Percentiles rank a stretch among this genome's conserved stretches.
These are phyloP conservation scores for Melinopterus prodromus DNA, from an alignment of 2,888 invertebrate species.

Conservation along the genomic window DNA sequence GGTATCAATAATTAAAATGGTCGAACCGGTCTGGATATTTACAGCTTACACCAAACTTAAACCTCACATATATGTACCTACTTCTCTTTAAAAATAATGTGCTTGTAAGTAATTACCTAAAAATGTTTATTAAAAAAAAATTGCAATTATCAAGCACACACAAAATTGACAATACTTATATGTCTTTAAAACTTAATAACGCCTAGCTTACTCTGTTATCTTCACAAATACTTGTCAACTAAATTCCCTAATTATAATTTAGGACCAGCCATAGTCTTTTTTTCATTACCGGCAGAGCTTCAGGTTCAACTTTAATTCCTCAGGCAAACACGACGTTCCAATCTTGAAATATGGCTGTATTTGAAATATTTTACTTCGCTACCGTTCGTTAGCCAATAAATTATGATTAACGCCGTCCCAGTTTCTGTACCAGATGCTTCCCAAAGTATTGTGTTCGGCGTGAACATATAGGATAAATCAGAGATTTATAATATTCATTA, in stretches of 20 bases:
- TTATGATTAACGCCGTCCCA: conserved; percentile 6
- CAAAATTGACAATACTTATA: too few species aligned
- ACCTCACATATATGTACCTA: too few species aligned
- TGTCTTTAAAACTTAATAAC: too few species aligned
- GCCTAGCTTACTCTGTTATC: too few species aligned
- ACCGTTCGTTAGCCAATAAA: background rate
- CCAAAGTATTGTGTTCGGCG: background rate
- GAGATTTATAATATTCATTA: background rate
- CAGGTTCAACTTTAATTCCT: background rate
- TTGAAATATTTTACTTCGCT: conserved; percentile 17
- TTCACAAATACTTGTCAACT: background rate
- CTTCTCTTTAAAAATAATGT: too few species aligned
- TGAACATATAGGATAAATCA: background rate
- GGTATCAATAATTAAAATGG: too few species aligned
- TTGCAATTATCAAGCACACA: too few species aligned
- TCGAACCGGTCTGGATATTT: too few species aligned
- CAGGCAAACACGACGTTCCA: conserved; percentile 4
- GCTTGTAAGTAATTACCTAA: too few species aligned
- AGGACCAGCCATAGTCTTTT: background rate
- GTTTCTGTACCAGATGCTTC: conserved; percentile 4
- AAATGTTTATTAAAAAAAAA: too few species aligned
- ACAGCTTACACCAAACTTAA: too few species aligned
- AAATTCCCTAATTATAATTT: background rate
- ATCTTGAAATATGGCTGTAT: conserved; percentile 13
- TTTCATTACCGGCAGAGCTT: background rate